Evolutionary conservation across 92 coral and sea anemone genomes (phyloP).

Genomic region (Epizoanthus illoricatus): DNA sequence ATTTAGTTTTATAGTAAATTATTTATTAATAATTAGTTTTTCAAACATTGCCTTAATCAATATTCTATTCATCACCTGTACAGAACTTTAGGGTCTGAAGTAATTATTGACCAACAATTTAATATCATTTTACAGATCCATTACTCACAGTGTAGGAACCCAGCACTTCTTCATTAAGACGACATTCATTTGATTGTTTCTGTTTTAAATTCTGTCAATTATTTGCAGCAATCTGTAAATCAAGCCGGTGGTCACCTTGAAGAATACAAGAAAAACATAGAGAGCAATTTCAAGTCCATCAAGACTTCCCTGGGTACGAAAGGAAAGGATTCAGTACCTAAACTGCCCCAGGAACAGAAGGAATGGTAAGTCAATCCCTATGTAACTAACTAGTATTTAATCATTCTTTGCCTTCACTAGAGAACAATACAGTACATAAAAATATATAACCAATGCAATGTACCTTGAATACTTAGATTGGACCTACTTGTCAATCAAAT

Average conservation of each 20-base stretch:
- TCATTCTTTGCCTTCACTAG: background rate
- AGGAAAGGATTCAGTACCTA: conserved; percentile 84
- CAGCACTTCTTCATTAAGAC: no score
- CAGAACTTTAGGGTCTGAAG: no score
- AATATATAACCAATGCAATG: background rate
- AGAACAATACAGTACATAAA: background rate
- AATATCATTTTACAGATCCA: no score
- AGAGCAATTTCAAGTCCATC: conserved; percentile 82
- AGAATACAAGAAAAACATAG: conserved; percentile 85
- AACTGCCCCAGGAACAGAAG: conserved; percentile 84
- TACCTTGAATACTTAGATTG: no score
- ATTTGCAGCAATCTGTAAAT: conserved; percentile 83
- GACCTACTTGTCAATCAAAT: no score
- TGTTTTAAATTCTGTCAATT: background rate
- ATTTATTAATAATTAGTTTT: no score
- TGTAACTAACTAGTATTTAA: background rate
- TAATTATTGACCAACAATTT: no score
- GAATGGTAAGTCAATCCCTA: conserved; percentile 79
- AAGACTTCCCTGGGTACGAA: conserved; percentile 76
- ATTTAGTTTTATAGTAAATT: no score
- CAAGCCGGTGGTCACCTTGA: conserved; percentile 73
- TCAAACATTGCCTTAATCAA: no score
- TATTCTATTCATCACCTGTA: no score
- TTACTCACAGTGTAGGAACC: no score
- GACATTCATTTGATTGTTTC: no score